Percentiles rank a stretch among this genome's conserved stretches.
These are phyloP conservation scores for Coilia nasus DNA, from an alignment of 2,797 vertebrate species.

Conservation along the genomic window DNA sequence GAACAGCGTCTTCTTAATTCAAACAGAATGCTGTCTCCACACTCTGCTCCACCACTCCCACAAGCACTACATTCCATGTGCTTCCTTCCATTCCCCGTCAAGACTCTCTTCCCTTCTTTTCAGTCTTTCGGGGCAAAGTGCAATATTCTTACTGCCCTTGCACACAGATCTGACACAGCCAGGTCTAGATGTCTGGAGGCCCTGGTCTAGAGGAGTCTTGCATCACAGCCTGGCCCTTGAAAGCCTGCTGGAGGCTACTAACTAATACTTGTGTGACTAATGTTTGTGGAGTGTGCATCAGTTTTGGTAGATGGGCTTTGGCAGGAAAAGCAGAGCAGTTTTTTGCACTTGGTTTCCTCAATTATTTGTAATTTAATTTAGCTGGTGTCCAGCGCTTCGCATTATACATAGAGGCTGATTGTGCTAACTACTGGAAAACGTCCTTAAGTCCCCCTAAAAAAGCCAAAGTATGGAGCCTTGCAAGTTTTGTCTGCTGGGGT, in stretches of 20 bases:
- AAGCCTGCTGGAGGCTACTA: neutral
- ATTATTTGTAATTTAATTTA: constrained; percentile 1
- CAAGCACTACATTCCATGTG: neutral
- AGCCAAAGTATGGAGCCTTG: neutral
- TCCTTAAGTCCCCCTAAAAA: neutral
- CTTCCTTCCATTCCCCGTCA: neutral
- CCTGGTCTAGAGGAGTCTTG: neutral
- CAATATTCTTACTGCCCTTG: constrained; percentile 35
- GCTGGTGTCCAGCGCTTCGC: neutral
- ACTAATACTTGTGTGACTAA: neutral
- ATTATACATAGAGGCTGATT: neutral
- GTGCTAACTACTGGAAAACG: neutral
- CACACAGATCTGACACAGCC: neutral
- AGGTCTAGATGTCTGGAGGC: too few species aligned
- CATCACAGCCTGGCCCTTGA: neutral
- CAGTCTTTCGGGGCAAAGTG: constrained; percentile 5
- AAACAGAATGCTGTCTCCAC: constrained; percentile 39
- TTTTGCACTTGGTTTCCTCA: neutral
- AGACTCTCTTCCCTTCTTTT: neutral
- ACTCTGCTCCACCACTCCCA: neutral
- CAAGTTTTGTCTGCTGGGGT: too few species aligned
- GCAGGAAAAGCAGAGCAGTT: neutral
- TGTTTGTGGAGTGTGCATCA: neutral
- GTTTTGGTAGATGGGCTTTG: neutral
- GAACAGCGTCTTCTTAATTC: constrained; percentile 44